Conservation (phyloP, 1,140 invertebrate species). For the Pseudachorutes palmiensis region DNA sequence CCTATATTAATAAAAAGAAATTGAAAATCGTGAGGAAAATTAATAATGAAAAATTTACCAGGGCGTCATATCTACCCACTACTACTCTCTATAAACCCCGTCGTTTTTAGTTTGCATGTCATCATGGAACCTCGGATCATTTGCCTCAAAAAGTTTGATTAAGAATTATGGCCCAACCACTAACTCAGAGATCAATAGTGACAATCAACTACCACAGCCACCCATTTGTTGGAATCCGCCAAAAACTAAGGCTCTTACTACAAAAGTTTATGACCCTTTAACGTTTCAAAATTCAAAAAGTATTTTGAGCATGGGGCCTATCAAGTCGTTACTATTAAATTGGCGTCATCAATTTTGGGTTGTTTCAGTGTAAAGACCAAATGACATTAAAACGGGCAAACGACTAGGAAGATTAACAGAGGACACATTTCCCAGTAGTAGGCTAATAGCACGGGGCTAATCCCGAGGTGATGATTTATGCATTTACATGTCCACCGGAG, state of each 20-base stretch:
- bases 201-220: background rate
- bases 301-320: no score
- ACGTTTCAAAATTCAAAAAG: no score
- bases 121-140: no score
- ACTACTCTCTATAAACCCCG: no score
- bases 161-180: background rate
- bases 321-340: background rate
- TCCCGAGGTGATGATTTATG: background rate
- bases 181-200: constrained; percentile 2
- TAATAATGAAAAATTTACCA: background rate
- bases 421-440: background rate
- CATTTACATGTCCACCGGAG: background rate
- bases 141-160: background rate
- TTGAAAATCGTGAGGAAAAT: constrained; percentile 1
- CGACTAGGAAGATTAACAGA: background rate
- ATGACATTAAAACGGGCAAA: no score
- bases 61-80: background rate
- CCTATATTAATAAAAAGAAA: constrained; percentile 20
- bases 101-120: background rate
- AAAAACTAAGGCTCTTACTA: no score
- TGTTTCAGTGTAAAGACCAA: no score
- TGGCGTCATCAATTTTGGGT: background rate
- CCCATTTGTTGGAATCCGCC: no score
- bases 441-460: background rate
- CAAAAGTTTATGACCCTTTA: no score